Base-by-base conservation (phyloP, 2,797 vertebrate species). In the Notolepis coatsorum region DNA sequence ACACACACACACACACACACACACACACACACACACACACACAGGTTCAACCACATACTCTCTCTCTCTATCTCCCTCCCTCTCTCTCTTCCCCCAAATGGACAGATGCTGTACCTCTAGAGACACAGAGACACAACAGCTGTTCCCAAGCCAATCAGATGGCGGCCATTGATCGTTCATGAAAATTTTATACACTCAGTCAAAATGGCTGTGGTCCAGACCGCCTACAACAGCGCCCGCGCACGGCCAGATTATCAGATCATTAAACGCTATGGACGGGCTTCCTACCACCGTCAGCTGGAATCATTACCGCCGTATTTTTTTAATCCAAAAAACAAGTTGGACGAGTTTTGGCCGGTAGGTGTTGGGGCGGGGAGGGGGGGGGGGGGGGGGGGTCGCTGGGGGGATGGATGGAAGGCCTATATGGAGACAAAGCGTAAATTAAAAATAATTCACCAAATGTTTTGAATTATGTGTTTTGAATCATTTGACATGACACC, bases 101-200 rank as follows among this genome's bases (percentile, higher is more conserved):
- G 87, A 85, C 93, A 93, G 93, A 93, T 93, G 92, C 88, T 88
- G 89, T 84, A 85, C 89, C 91, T 93, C 90, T 83, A 89, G 93
- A 93, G 91, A 87, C 89, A 77, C 81, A 84, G 87, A 88, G 89
- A 88, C 81, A 73, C 79, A 88, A 68, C 93, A 94, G 91, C 89
- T 93, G 92, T 91, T 93, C 90, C 74, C 73, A 76, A 89, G 90
- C 86, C 88, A 88, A 88, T 90, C 89, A 92, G 89, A 90, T 85
- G 87, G 84, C 82, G 52, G 82, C 89, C 87, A 89, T 85, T 89
- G 91, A 91, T 91, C 86, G 80, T 84, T 87, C 85, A 92, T 93
- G 85, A 92, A 92, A 93, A 90, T 92, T 93, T 93, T 90, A n/a
- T n/a, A 92, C 79, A 77, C 77, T 80, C 78, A 84, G 86, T 86